A percentile compares a stretch with the other conserved stretches of the same genome.
Conservation (phyloP, 1,140 invertebrate genomes). For the Aphelenchoides besseyi region DNA sequence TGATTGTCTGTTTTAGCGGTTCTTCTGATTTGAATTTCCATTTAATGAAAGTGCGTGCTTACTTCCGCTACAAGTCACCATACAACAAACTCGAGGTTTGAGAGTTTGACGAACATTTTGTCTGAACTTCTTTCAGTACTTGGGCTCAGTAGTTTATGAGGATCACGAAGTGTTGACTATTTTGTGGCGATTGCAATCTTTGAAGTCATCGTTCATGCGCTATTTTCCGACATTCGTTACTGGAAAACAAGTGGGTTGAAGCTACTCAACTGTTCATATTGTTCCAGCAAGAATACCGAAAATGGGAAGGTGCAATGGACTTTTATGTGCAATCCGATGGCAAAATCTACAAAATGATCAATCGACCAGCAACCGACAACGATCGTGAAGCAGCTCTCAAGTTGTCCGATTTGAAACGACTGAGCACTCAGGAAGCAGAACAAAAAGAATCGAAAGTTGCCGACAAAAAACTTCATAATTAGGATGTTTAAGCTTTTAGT, state of each 20-base stretch:
- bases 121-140: constrained; percentile 13
- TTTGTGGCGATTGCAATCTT: constrained; percentile 26
- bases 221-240: constrained; percentile 32
- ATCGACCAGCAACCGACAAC: constrained; percentile 18
- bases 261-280: background rate
- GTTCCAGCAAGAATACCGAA: constrained; percentile 15
- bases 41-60: constrained; percentile 33
- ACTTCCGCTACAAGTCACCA: constrained; percentile 36
- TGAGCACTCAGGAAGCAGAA: constrained; percentile 16
- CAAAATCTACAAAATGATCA: constrained; percentile 28
- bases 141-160: constrained; percentile 24
- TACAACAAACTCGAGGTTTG: constrained; percentile 33
- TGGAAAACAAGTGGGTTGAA: constrained; percentile 20
- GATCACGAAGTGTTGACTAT: constrained; percentile 30
- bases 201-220: constrained; percentile 23
- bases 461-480: background rate
- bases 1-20: background rate
- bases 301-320: constrained; percentile 32
- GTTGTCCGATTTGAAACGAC: constrained; percentile 25
- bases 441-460: constrained; percentile 7
- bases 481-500: too few relatives aligned
- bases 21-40: constrained; percentile 16
- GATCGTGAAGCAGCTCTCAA: constrained; percentile 28
- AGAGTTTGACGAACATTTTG: background rate
- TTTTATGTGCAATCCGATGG: constrained; percentile 24